Evolutionary conservation across 2,113 vertebrate species (phyloP), one percentile per base, ranked within the genome.

Genomic region (Puntigrus tetrazona): DNA sequence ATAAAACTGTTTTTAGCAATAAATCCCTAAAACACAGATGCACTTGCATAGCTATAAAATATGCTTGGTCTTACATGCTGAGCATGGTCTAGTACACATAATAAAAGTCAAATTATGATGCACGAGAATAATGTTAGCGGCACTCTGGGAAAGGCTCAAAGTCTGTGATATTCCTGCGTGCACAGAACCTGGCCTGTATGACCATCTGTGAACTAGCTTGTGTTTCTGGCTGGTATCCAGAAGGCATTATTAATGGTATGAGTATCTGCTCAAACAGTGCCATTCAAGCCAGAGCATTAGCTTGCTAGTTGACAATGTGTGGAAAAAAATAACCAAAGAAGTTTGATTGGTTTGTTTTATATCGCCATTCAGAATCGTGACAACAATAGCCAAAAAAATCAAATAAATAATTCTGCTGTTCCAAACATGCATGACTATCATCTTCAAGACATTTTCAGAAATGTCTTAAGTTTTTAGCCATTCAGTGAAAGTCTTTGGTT

Each of bases 171-270:
- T 76, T 88, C 81, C 84, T 84, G 75, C 76, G 7, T 47, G 25
- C 61, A 81, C 84, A 43, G 41, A 50, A 16, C 45, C 36, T 69
- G 69, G 70, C 38, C 50, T 73, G 70, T 83, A 72, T 75, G 27
- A n/a, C 76, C 84, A 86, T 88, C 84, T 83, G 84, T 79, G 86
- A 78, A 52, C 74, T 47, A 63, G 73, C 72, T 78, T 31, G 31
- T 75, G 47, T 69, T 78, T 69, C 82, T 84, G 86, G 83, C 78
- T 45, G 36, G 29, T 36, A 29, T 65, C 79, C 79, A 59, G 59
- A 78, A 34, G 34, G 75, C 47, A 78, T 57, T 78, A 57, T 34
- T 36, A 78, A 36, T 57, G 75, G 75, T 38, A 79, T 22, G 4
- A 31, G 77, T 10, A 50, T 84, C 59, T 65, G 22, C 73, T 72